Conservation (phyloP, 2,113 vertebrate species). For the Callithrix jacchus region DNA sequence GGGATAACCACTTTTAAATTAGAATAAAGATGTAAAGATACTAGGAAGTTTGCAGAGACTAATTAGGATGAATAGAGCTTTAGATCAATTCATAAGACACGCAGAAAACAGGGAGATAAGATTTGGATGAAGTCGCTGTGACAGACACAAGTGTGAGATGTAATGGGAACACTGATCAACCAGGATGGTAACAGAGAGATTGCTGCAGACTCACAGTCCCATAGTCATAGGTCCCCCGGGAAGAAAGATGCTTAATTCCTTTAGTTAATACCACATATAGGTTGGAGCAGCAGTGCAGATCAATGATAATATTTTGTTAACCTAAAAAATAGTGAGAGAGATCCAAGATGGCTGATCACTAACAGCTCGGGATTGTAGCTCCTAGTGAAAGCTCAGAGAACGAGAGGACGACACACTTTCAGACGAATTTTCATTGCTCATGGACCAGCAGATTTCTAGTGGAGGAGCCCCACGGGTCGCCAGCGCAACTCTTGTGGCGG, state of each 20-base stretch:
- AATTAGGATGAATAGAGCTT: neutral
- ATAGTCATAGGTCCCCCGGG: rapidly evolving
- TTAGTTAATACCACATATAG: neutral
- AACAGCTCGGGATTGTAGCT: too few relatives aligned
- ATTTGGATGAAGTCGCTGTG: neutral
- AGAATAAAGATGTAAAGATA: neutral
- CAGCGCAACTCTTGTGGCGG: too few relatives aligned
- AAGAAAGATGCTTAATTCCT: neutral
- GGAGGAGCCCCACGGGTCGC: too few relatives aligned
- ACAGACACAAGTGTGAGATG: neutral
- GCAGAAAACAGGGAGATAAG: neutral
- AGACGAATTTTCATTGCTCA: too few relatives aligned
- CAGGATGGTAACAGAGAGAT: neutral
- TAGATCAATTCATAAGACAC: too few relatives aligned
- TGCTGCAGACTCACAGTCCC: neutral
- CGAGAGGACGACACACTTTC: too few relatives aligned
- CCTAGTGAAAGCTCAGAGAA: too few relatives aligned
- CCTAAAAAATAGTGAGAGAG: too few relatives aligned
- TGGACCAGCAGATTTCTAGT: too few relatives aligned
- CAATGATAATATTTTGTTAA: neutral
- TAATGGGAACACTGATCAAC: neutral
- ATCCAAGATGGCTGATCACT: too few relatives aligned
- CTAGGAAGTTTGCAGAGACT: neutral
- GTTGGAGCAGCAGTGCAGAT: neutral
- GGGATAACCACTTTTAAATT: neutral